Percentiles rank a stretch among this genome's conserved stretches.
Conservation (phyloP, 92 coral and sea anemone species). For the Epizoanthus illoricatus region DNA sequence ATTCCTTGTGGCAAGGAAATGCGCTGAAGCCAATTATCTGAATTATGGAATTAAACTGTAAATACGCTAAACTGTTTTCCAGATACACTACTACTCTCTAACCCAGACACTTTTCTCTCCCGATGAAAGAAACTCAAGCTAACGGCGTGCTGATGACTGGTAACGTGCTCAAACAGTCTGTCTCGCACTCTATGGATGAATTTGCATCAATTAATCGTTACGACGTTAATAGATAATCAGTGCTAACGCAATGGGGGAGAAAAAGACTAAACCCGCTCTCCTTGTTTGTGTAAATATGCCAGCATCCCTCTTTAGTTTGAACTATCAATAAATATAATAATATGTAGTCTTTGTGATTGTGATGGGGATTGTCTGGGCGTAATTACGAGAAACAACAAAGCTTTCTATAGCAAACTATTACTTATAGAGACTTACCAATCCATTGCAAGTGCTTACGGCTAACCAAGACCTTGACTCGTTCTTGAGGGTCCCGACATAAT, state of each 20-base stretch:
- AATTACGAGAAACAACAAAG: conserved; percentile 12
- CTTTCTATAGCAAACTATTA: neutral
- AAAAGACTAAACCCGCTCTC: neutral
- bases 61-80: conserved; percentile 19
- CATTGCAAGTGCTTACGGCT: conserved; percentile 85
- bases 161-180: conserved; percentile 26
- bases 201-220: conserved; percentile 4
- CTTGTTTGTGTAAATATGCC: conserved; percentile 32
- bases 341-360: conserved; percentile 15
- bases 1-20: neutral
- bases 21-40: conserved; percentile 2
- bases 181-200: conserved; percentile 12
- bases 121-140: conserved; percentile 28
- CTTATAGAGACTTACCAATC: conserved; percentile 69
- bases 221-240: no score
- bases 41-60: conserved; percentile 1
- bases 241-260: no score
- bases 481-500: conserved; percentile 75
- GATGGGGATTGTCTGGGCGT: conserved; percentile 19
- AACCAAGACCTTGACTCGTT: conserved; percentile 77
- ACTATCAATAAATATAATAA: neutral
- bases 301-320: conserved; percentile 15
- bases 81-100: neutral
- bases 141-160: neutral
- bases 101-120: neutral